These are phyloP conservation scores for Drosophila tsacasi DNA, from an alignment of 1,140 invertebrate species.

Conservation along the genomic window DNA sequence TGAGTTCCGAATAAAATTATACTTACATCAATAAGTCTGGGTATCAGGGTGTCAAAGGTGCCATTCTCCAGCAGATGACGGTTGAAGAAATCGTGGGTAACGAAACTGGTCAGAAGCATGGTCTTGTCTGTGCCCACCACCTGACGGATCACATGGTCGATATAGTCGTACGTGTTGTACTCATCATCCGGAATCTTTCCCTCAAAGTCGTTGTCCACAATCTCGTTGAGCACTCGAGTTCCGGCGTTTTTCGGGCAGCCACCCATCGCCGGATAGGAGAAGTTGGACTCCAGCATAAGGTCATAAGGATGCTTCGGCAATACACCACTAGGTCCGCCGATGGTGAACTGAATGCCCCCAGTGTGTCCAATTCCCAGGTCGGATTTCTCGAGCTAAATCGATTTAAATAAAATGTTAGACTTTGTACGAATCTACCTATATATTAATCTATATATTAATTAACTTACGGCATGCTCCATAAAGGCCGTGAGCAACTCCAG, in stretches of 20 bases:
- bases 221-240: constrained; percentile 74
- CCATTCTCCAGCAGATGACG: constrained; percentile 78
- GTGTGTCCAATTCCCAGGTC: constrained; percentile 79
- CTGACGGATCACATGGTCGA: constrained; percentile 76
- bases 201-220: constrained; percentile 81
- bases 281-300: constrained; percentile 78
- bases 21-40: constrained; percentile 78
- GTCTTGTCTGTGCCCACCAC: constrained; percentile 79
- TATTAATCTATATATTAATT: no score
- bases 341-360: constrained; percentile 83
- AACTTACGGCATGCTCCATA: constrained; percentile 77
- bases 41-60: constrained; percentile 74
- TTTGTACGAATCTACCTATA: fast-evolving
- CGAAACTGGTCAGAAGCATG: constrained; percentile 80
- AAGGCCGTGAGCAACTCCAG: constrained; percentile 77
- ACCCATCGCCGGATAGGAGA: constrained; percentile 80
- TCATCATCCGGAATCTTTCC: constrained; percentile 79
- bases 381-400: constrained; percentile 81
- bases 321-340: constrained; percentile 79
- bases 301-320: constrained; percentile 80
- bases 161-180: constrained; percentile 74
- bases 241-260: constrained; percentile 81
- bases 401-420: not conserved
- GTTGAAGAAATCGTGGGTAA: constrained; percentile 82
- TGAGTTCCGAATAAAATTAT: no score